phyloP scores from a whole-genome alignment of 2,797 vertebrate species.

The Esox masquinongy region DNA sequence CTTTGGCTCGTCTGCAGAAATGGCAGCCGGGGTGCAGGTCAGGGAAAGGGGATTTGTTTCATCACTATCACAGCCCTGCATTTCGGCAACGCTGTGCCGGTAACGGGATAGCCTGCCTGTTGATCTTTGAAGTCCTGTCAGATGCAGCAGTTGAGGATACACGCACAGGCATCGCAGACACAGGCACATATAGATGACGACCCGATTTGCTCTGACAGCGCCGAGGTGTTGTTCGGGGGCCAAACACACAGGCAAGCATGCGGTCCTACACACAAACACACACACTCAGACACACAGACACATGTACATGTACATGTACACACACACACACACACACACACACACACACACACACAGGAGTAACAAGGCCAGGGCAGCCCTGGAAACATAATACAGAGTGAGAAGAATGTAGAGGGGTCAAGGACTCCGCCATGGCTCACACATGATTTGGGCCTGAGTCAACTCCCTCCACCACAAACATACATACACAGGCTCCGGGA shows the following conservation, averaged over 20 bases:
- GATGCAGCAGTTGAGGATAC: not conserved
- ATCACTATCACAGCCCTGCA: slow-evolving; percentile 24
- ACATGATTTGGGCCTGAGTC: slow-evolving; percentile 31
- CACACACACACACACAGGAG: not conserved
- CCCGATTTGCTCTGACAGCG: slow-evolving; percentile 1
- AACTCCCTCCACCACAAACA: not conserved
- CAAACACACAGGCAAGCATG: not conserved
- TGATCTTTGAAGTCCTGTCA: slow-evolving; percentile 22
- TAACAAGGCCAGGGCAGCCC: not conserved
- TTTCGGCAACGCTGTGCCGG: slow-evolving; percentile 3
- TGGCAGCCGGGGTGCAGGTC: slow-evolving; percentile 28
- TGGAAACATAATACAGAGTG: slow-evolving; percentile 29
- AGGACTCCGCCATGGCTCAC: slow-evolving; percentile 23
- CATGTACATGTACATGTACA: not conserved
- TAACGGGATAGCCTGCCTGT: slow-evolving; percentile 19
- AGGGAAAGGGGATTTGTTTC: slow-evolving; percentile 29
- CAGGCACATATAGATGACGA: slow-evolving; percentile 5
- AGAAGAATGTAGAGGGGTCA: slow-evolving; percentile 38
- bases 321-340: not conserved
- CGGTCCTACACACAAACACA: slow-evolving; percentile 7
- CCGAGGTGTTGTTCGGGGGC: not conserved
- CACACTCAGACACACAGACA: slow-evolving; percentile 9
- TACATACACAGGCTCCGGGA: not conserved
- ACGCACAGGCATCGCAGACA: not conserved
- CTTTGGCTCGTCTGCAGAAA: slow-evolving; percentile 20